Base-by-base conservation (phyloP, 1,140 invertebrate species). In the Drosophila auraria region DNA sequence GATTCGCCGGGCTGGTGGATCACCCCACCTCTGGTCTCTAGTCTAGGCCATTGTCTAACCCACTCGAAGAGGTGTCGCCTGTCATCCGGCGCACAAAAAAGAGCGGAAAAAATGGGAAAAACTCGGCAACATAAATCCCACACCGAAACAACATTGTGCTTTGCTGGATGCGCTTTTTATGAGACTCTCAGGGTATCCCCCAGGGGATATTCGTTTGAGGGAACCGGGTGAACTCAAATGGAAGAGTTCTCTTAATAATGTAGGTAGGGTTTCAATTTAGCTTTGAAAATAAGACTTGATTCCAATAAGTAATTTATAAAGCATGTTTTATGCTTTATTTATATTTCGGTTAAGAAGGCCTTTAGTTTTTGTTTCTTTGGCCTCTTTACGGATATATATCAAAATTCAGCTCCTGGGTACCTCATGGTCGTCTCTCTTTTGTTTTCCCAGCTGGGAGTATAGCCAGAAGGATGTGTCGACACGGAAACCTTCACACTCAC, bases 401-500 rank as follows among this genome's bases (percentile, higher is more conserved):
- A 54, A 33, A 20, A 5, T 4, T 0, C 9, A 5, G 2, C 0
- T 20, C 23, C 9, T 17, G 15, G 12, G 40, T 45, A 33, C 23
- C 30, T 23, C 6, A 12, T 11, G n/a, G 20, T 47, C 33, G 25
- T 49, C 20, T 40, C 69, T 47, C 54, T 57, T 36, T 56, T 30
- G 44, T 40, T 54, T 64, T 47, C 45, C 61, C 59, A n/a, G 42
- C 8, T 40, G 50, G 33, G 20, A 56, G 20, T 30, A 36, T 36
- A 20, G 58, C 57, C 33, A 38, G 27, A 20, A 49, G 59, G 30
- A n/a, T 58, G 47, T 66, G 44, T 50, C 30, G 63, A 54, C 63
- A 59, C 36, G 59, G 63, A 45, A 68, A 38, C 53, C 66, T 76
- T 75, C 71, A 70, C 66, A 83, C 70, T 59, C 59, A 79, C 65